phyloP scores from a whole-genome alignment of 2,797 vertebrate genomes.

The Cossypha heuglini region DNA sequence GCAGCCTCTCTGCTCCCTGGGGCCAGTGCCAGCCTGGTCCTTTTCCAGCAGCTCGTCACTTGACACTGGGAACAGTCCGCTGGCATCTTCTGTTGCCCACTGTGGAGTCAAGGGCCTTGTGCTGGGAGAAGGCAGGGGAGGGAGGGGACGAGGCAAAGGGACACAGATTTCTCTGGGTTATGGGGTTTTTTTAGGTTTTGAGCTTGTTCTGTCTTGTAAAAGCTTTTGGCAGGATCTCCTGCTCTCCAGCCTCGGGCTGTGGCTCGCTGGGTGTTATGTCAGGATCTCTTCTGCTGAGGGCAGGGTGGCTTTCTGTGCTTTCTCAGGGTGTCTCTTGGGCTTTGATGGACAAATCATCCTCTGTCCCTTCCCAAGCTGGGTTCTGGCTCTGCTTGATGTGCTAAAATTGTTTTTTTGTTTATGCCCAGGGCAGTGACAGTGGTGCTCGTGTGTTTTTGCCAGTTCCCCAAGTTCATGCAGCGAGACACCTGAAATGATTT shows the following conservation, averaged over 20 bases:
- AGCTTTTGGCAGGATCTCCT: neutral
- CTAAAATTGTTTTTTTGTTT: neutral
- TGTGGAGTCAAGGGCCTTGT: neutral
- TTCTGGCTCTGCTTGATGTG: neutral
- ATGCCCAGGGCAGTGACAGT: too few species aligned
- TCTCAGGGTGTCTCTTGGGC: neutral
- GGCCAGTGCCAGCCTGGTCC: slow-evolving; percentile 23
- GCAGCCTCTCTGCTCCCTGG: neutral
- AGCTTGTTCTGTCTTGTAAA: neutral
- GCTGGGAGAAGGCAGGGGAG: neutral
- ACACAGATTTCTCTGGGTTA: neutral
- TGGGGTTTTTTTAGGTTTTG: neutral
- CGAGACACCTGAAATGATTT: neutral
- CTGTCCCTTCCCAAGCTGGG: neutral
- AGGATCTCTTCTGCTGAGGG: neutral
- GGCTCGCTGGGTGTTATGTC: neutral
- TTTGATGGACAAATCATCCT: neutral
- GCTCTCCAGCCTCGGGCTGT: neutral
- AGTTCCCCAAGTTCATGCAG: neutral
- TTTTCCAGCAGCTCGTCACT: slow-evolving; percentile 40
- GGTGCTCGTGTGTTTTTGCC: neutral
- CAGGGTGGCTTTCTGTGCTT: neutral
- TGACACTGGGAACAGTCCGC: neutral
- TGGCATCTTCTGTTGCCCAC: slow-evolving; percentile 19
- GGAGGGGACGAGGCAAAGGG: neutral